Percentiles rank a stretch among this genome's conserved stretches.
phyloP scores from a whole-genome alignment of 1,140 invertebrate species.

The Phthorimaea operculella region DNA sequence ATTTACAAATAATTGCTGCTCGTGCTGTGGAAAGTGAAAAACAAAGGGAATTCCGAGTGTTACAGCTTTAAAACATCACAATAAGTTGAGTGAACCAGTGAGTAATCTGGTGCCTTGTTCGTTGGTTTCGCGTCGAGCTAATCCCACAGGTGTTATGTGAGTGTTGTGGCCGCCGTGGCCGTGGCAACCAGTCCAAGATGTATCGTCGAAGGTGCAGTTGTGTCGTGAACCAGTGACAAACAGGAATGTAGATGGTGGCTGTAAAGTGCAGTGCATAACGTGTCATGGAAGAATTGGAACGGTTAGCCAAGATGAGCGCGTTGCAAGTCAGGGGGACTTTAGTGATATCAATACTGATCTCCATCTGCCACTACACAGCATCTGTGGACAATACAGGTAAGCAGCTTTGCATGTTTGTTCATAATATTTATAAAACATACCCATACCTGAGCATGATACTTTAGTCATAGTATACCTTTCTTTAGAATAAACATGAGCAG shows the following conservation, averaged over 20 bases:
- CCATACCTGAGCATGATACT: no score
- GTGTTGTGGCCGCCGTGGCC: constrained; percentile 52
- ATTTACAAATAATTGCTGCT: not conserved
- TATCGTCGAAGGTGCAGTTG: not conserved
- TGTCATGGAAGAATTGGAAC: constrained; percentile 60
- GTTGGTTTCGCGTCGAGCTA: constrained; percentile 33
- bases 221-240: not conserved
- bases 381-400: constrained; percentile 39
- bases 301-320: constrained; percentile 46
- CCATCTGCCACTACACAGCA: constrained; percentile 24
- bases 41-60: not conserved
- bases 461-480: no score
- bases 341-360: constrained; percentile 27
- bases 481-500: no score
- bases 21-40: not conserved
- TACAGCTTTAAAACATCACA: constrained; percentile 18
- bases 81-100: constrained; percentile 61
- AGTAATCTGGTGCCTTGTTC: constrained; percentile 37
- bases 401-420: constrained; percentile 11
- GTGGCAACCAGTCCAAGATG: constrained; percentile 44
- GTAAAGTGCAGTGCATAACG: constrained; percentile 16
- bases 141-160: constrained; percentile 51
- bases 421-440: no score
- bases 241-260: not conserved
- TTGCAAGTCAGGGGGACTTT: constrained; percentile 28